phyloP scores from a whole-genome alignment of 2,797 vertebrate species.

The Myiothlypis chrysogaster region DNA sequence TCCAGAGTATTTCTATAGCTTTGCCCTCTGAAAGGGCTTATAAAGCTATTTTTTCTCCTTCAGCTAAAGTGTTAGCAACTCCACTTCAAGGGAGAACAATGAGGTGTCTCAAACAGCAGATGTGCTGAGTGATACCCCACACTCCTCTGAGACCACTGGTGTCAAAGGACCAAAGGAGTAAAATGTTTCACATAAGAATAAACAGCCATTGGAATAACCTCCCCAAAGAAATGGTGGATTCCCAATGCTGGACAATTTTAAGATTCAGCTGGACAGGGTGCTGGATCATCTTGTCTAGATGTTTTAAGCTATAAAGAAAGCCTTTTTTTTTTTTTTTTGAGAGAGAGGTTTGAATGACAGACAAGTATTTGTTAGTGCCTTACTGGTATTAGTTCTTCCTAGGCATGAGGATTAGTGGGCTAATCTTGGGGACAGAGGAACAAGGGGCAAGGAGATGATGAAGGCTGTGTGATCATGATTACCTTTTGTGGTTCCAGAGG shows the following conservation, averaged over 20 bases:
- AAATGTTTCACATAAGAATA: not conserved
- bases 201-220: not conserved
- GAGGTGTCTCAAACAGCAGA: not conserved
- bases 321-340: not conserved
- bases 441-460: not conserved
- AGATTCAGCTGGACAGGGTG: not conserved
- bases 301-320: not conserved
- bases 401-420: not conserved
- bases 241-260: accelerated
- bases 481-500: no score
- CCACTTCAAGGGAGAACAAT: not conserved
- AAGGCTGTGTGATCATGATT: not conserved
- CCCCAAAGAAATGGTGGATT: not conserved
- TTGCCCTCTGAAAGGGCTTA: not conserved
- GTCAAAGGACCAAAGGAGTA: not conserved
- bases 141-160: not conserved
- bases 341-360: not conserved
- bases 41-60: not conserved
- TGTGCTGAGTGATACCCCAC: not conserved
- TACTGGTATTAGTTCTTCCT: not conserved
- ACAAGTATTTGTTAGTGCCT: not conserved
- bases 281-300: not conserved
- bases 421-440: not conserved
- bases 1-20: not conserved
- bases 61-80: not conserved